Percentiles rank a stretch among this genome's conserved stretches.
These are phyloP conservation scores for Brenthis daphne DNA, from an alignment of 2,888 invertebrate genomes.

Conservation along the genomic window DNA sequence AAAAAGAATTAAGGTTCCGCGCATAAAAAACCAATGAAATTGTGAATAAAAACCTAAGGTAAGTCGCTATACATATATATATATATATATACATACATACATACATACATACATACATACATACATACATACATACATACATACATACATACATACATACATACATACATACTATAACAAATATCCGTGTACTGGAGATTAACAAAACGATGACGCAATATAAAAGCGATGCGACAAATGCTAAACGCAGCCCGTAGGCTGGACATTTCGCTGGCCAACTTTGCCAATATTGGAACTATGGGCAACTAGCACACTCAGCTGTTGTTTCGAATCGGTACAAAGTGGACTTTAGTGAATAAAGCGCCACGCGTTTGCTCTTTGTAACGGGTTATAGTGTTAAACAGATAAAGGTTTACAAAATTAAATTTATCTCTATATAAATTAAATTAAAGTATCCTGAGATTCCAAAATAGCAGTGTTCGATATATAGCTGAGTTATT, in stretches of 20 bases:
- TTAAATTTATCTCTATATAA: neutral
- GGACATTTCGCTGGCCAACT: constrained; percentile 43
- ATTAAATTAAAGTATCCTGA: too few relatives aligned
- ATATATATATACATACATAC: too few relatives aligned
- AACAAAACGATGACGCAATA: constrained; percentile 21
- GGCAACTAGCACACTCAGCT: constrained; percentile 43
- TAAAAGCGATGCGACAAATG: constrained; percentile 25
- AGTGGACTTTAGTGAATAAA: constrained; percentile 30
- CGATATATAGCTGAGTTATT: too few relatives aligned
- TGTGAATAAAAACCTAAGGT: too few relatives aligned
- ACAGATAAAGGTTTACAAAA: neutral
- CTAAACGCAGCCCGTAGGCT: constrained; percentile 38
- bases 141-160: too few relatives aligned
- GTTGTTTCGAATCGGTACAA: constrained; percentile 40
- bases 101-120: too few relatives aligned
- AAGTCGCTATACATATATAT: too few relatives aligned
- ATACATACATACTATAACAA: neutral
- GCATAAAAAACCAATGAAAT: too few relatives aligned
- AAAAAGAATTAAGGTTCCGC: too few relatives aligned
- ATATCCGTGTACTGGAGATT: neutral
- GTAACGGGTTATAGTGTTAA: constrained; percentile 9
- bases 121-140: too few relatives aligned
- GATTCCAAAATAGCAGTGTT: too few relatives aligned
- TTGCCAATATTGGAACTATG: constrained; percentile 47
- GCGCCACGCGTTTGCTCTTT: constrained; percentile 20